These are phyloP conservation scores for Thrips palmi DNA, from an alignment of 1,140 invertebrate species.

Conservation along the genomic window DNA sequence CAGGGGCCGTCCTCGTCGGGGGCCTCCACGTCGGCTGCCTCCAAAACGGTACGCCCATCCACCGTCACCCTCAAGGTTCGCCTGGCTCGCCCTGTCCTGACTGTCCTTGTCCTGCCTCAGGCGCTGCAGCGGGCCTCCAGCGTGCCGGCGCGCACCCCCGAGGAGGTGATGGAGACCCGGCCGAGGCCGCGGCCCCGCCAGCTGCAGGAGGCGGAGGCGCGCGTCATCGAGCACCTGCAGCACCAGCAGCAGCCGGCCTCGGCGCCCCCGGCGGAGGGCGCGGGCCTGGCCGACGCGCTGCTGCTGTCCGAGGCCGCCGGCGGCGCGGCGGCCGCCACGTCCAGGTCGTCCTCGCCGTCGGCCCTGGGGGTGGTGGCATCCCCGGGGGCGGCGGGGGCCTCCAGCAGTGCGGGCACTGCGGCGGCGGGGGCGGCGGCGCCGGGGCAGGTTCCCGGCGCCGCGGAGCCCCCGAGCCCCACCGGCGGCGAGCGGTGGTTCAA, in stretches of 20 bases:
- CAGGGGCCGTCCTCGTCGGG: neutral
- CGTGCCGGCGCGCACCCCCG: slow-evolving; percentile 21
- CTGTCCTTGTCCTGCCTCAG: slow-evolving; percentile 13
- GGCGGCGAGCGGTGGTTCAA: no score
- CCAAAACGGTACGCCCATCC: no score
- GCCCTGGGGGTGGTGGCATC: slow-evolving; percentile 10
- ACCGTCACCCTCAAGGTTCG: neutral
- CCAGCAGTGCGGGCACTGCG: slow-evolving; percentile 1
- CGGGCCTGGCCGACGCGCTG: no score
- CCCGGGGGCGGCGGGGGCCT: slow-evolving; percentile 10
- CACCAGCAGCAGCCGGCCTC: slow-evolving; percentile 9
- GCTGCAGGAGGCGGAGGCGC: no score
- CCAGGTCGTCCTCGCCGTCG: slow-evolving; percentile 7
- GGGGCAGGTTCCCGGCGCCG: slow-evolving; percentile 1
- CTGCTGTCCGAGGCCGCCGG: no score
- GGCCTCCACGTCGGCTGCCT: neutral
- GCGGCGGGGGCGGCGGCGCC: slow-evolving; percentile 6
- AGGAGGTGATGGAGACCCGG: slow-evolving; percentile 1
- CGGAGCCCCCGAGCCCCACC: neutral
- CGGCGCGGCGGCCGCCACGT: no score
- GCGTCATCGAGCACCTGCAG: slow-evolving; percentile 7
- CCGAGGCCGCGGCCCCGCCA: slow-evolving; percentile 5
- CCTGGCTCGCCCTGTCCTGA: neutral
- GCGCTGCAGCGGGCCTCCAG: slow-evolving; percentile 38
- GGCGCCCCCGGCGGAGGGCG: no score